Percentiles rank a stretch among this genome's conserved stretches.
These are phyloP conservation scores for Galerucella calmariensis DNA, from an alignment of 2,888 invertebrate genomes.

Conservation along the genomic window DNA sequence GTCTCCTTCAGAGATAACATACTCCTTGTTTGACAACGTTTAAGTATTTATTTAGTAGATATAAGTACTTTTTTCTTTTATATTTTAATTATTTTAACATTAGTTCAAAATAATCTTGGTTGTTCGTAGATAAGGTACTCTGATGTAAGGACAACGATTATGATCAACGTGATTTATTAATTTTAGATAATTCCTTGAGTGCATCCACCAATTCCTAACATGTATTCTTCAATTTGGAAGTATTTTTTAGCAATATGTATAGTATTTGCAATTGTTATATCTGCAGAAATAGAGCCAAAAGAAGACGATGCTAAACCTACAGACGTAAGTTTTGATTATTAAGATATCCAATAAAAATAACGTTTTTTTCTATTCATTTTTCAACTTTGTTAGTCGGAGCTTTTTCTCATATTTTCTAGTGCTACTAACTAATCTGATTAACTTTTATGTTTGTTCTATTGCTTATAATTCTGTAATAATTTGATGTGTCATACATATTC, in stretches of 20 bases:
- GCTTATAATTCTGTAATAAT: background rate
- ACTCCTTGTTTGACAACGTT: background rate
- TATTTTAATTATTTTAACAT: background rate
- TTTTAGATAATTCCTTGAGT: background rate
- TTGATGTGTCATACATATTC: background rate
- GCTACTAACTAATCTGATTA: no score
- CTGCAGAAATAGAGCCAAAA: slow-evolving; percentile 39
- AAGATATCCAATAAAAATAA: no score
- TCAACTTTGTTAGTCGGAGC: no score
- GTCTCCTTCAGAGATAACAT: background rate
- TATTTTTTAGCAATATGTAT: slow-evolving; percentile 11
- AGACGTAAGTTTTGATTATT: slow-evolving; percentile 35
- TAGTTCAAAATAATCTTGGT: background rate
- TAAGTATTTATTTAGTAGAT: background rate
- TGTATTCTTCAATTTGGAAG: slow-evolving; percentile 3
- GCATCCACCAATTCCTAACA: background rate
- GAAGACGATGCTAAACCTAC: slow-evolving; percentile 45
- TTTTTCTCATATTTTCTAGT: no score
- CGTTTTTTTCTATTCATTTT: no score
- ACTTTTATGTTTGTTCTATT: no score
- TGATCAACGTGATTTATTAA: background rate
- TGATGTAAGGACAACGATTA: background rate
- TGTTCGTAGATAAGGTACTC: background rate
- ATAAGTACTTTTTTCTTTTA: background rate
- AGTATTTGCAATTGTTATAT: slow-evolving; percentile 14